A percentile compares a stretch with the other conserved stretches of the same genome.
These are phyloP conservation scores for Protaetia brevitarsis DNA, from an alignment of 1,140 invertebrate species.

Conservation along the genomic window DNA sequence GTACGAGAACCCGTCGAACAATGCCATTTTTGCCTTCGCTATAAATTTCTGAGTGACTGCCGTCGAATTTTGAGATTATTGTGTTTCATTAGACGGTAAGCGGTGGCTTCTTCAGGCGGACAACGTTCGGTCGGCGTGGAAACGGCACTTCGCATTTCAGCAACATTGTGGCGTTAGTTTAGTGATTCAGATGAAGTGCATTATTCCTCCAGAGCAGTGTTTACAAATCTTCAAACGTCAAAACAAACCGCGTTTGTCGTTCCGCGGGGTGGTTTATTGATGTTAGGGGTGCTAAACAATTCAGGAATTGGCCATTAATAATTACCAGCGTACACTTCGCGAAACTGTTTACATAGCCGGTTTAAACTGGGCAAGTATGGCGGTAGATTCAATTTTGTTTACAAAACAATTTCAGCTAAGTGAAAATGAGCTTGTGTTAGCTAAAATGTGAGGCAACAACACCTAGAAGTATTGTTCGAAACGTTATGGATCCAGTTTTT, in stretches of 20 bases:
- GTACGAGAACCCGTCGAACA: constrained; percentile 11
- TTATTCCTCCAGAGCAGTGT: background rate
- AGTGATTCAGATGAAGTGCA: background rate
- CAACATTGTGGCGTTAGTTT: constrained; percentile 9
- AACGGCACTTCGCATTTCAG: background rate
- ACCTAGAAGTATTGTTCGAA: background rate
- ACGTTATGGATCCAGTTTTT: constrained; percentile 45
- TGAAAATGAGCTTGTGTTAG: background rate
- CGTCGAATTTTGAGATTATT: background rate
- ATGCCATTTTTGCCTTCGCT: constrained; percentile 23
- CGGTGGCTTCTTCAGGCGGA: background rate
- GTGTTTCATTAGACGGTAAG: background rate
- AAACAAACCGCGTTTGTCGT: background rate
- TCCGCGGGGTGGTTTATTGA: background rate
- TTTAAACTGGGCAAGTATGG: constrained; percentile 11
- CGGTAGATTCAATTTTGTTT: constrained; percentile 22
- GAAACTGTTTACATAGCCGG: constrained; percentile 25
- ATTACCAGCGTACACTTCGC: too few relatives aligned
- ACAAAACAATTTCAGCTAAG: constrained; percentile 16
- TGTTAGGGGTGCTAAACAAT: background rate
- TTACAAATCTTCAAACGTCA: background rate
- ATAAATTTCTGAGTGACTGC: constrained; percentile 5
- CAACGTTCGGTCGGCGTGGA: background rate
- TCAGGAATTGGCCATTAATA: background rate
- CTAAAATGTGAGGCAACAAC: too few relatives aligned